Evolutionary conservation across 1,140 invertebrate species (phyloP).

Genomic region (Theocolax elegans): DNA sequence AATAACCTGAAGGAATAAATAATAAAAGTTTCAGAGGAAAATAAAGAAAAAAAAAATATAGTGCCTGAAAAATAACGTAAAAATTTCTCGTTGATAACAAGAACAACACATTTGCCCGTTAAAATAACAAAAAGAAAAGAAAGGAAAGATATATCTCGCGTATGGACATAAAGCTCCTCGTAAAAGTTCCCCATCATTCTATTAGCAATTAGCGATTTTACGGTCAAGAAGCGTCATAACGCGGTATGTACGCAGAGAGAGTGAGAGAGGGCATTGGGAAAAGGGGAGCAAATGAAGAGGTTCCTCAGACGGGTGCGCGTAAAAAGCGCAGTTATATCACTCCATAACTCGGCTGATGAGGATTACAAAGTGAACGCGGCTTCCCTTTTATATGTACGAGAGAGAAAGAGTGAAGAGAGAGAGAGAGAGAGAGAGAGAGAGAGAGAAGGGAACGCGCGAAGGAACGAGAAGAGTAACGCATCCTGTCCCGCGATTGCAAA

Average conservation of each 20-base stretch:
- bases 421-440: not conserved
- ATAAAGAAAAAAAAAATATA: too few relatives aligned
- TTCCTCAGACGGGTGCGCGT: not conserved
- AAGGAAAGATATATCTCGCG: not conserved
- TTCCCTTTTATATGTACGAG: conserved; percentile 7
- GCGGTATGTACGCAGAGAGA: not conserved
- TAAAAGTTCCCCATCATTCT: conserved; percentile 32
- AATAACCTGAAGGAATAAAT: too few relatives aligned
- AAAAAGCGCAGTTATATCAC: conserved; percentile 32
- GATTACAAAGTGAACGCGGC: conserved; percentile 28
- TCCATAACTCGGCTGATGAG: conserved; percentile 21
- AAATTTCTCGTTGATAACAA: too few relatives aligned
- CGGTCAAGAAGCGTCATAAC: conserved; percentile 17
- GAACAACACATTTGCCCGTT: too few relatives aligned
- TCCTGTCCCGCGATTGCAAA: conserved; percentile 24
- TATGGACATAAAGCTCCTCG: conserved; percentile 22
- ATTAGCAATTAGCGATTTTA: conserved; percentile 41
- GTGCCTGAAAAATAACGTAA: too few relatives aligned
- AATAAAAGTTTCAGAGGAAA: too few relatives aligned
- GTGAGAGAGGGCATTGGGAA: not conserved
- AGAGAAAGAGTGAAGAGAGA: too few relatives aligned
- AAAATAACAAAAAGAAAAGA: not conserved
- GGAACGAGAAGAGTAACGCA: not conserved
- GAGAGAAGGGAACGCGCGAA: not conserved
- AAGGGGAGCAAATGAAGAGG: conserved; percentile 8